Percentiles rank a stretch among this genome's conserved stretches.
Conservation (phyloP, 2,888 invertebrate genomes). For the Campoplex nolae region DNA sequence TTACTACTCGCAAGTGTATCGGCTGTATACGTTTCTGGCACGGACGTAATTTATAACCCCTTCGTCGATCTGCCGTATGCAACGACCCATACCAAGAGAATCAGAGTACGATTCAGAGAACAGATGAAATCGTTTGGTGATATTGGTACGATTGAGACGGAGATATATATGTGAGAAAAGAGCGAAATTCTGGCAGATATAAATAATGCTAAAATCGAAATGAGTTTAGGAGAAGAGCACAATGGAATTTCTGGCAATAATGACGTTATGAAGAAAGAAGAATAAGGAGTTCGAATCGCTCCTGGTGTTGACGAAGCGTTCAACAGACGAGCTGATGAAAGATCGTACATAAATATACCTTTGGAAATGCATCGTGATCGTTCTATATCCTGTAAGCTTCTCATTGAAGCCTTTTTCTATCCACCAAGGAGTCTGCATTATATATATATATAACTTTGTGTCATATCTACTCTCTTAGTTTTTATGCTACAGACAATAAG, state of each 20-base stretch:
- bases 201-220: background rate
- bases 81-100: conserved; percentile 13
- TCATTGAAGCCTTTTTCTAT: conserved; percentile 17
- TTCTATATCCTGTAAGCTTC: conserved; percentile 6
- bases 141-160: conserved; percentile 30
- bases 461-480: background rate
- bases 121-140: conserved; percentile 31
- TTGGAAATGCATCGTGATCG: conserved; percentile 40
- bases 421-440: background rate
- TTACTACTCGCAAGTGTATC: conserved; percentile 71
- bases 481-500: conserved; percentile 12
- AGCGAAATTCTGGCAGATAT: background rate
- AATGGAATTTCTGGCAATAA: background rate
- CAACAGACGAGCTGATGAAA: conserved; percentile 4
- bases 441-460: background rate
- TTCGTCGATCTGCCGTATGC: conserved; percentile 29
- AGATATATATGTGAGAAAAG: background rate
- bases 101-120: conserved; percentile 5
- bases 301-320: background rate
- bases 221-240: background rate
- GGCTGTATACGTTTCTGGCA: conserved; percentile 73
- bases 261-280: background rate
- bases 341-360: conserved; percentile 13
- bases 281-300: background rate
- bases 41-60: conserved; percentile 78